Evolutionary conservation across 2,113 vertebrate species (phyloP).

Genomic region (Podilymbus podiceps): DNA sequence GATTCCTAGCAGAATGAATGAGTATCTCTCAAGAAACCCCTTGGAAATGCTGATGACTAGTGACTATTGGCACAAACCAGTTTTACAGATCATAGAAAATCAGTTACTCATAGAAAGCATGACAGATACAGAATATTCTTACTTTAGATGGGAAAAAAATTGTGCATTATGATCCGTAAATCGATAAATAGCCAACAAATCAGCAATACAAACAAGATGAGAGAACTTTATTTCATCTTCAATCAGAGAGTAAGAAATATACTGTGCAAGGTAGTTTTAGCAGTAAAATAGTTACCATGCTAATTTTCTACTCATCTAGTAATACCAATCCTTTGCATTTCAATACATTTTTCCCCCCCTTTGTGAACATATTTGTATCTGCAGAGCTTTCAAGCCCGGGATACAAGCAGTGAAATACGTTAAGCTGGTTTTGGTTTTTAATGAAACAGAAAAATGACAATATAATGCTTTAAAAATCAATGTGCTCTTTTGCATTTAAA

Average conservation of each 20-base stretch:
- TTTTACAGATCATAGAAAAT: constrained; percentile 69
- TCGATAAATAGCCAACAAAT: constrained; percentile 74
- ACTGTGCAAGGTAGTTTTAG: background rate
- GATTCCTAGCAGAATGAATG: constrained; percentile 53
- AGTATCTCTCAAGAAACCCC: constrained; percentile 56
- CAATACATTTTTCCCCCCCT: background rate
- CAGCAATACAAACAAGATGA: constrained; percentile 71
- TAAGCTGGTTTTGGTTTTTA: constrained; percentile 36
- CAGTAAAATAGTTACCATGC: constrained; percentile 14
- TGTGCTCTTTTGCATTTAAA: constrained; percentile 44
- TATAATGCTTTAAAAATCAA: background rate
- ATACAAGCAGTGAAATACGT: constrained; percentile 23
- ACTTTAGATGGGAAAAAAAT: constrained; percentile 67
- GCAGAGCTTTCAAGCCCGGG: background rate
- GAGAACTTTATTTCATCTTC: constrained; percentile 70
- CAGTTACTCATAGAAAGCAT: constrained; percentile 67
- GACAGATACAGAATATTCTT: constrained; percentile 68
- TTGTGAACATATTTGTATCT: constrained; percentile 3
- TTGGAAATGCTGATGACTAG: constrained; percentile 43
- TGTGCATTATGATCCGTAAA: constrained; percentile 50
- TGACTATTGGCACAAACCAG: constrained; percentile 40
- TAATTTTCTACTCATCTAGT: constrained; percentile 51
- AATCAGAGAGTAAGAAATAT: constrained; percentile 45
- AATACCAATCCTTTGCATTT: constrained; percentile 7
- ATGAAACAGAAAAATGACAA: constrained; percentile 43